These are phyloP conservation scores for Epinephelus lanceolatus DNA, from an alignment of 2,113 vertebrate species.

Conservation along the genomic window DNA sequence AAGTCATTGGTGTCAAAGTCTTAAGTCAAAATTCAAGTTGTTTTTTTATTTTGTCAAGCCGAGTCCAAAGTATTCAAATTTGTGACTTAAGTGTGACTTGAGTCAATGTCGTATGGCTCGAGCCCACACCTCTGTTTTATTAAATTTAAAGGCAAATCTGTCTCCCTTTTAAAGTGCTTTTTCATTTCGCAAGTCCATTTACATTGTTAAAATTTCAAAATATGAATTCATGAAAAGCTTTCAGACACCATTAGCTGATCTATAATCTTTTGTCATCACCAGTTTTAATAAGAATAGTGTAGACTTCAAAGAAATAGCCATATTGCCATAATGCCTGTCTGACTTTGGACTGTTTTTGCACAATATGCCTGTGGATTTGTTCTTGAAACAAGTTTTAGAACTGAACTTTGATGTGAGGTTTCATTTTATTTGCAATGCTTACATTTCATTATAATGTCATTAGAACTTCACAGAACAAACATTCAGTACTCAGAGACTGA, in stretches of 20 bases:
- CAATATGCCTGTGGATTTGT: neutral
- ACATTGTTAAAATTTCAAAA: neutral
- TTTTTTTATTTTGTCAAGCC: too few relatives aligned
- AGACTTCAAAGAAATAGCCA: neutral
- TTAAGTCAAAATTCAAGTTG: too few relatives aligned
- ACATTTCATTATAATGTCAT: slow-evolving; percentile 11
- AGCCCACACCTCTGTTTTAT: too few relatives aligned
- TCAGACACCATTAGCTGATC: neutral
- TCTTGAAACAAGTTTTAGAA: neutral
- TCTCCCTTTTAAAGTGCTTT: neutral
- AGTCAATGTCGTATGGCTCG: too few relatives aligned
- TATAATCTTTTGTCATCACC: neutral
- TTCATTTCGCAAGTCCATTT: neutral
- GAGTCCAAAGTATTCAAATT: too few relatives aligned
- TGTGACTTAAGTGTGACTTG: too few relatives aligned
- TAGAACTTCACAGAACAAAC: neutral
- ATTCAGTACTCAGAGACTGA: slow-evolving; percentile 5
- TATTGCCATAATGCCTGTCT: neutral
- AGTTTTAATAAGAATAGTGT: neutral
- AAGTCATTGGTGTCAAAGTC: too few relatives aligned
- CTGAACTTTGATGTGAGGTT: neutral
- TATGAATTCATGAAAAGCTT: neutral
- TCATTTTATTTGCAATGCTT: neutral
- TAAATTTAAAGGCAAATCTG: neutral
- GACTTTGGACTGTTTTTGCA: neutral